Conservation (phyloP, 2,888 invertebrate species). For the Odontomyia ornata region DNA sequence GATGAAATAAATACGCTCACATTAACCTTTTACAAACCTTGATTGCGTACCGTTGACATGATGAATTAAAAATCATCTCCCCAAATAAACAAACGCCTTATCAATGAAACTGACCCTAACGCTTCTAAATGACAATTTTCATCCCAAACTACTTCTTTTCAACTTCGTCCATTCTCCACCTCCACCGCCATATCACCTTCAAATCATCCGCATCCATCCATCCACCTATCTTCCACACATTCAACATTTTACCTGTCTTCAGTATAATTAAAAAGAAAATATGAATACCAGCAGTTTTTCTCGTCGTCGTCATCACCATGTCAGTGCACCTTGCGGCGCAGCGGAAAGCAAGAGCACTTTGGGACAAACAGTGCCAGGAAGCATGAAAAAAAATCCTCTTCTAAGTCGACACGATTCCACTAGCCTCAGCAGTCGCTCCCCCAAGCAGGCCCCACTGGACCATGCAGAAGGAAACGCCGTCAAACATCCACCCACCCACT, state of each 20-base stretch:
- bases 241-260: slow-evolving; percentile 4
- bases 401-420: neutral
- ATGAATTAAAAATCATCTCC: neutral
- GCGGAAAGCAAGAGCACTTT: slow-evolving; percentile 6
- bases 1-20: too few relatives aligned
- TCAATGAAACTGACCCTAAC: slow-evolving; percentile 30
- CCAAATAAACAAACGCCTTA: slow-evolving; percentile 25
- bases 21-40: too few relatives aligned
- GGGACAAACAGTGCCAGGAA: slow-evolving; percentile 13
- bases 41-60: neutral
- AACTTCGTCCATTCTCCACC: too few relatives aligned
- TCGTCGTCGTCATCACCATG: neutral
- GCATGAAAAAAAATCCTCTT: slow-evolving; percentile 6
- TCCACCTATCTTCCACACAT: neutral
- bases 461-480: neutral
- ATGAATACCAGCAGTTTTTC: slow-evolving; percentile 3
- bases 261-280: slow-evolving; percentile 28
- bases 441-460: neutral
- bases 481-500: slow-evolving; percentile 12
- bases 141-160: neutral
- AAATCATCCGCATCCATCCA: too few relatives aligned
- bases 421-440: neutral
- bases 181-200: too few relatives aligned
- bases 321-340: slow-evolving; percentile 24
- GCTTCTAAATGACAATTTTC: neutral